phyloP scores from a whole-genome alignment of 2,888 invertebrate species.

The Sesamia inferens region DNA sequence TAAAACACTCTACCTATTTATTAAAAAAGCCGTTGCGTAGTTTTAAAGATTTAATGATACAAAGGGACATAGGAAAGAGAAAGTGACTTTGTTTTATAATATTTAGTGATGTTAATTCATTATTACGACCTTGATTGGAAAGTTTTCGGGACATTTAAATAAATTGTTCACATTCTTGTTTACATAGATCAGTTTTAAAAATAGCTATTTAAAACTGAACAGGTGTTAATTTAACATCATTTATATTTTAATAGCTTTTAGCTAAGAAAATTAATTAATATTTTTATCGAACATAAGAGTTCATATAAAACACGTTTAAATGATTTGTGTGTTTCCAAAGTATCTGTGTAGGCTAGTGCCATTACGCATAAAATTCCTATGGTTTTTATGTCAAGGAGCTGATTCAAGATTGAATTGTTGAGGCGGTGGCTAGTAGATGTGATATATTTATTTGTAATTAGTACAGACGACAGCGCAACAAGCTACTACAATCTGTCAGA shows the following conservation, averaged over 20 bases:
- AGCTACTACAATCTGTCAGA: too few species aligned
- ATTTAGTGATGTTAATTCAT: background rate
- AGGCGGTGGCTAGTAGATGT: constrained; percentile 18
- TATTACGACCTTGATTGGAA: constrained; percentile 6
- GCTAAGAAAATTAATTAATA: constrained; percentile 5
- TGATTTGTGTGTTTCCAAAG: constrained; percentile 53
- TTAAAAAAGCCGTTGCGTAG: too few species aligned
- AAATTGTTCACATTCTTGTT: constrained; percentile 7
- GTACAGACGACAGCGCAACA: too few species aligned
- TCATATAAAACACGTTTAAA: constrained; percentile 29
- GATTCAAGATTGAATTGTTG: constrained; percentile 38
- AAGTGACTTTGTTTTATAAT: too few species aligned
- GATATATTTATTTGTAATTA: constrained; percentile 18
- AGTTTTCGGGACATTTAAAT: background rate
- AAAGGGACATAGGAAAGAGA: too few species aligned
- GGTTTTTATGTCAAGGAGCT: constrained; percentile 58
- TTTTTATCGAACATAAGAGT: constrained; percentile 31
- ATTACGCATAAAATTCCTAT: constrained; percentile 39
- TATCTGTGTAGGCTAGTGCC: constrained; percentile 51
- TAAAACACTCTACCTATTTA: too few species aligned
- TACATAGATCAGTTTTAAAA: background rate
- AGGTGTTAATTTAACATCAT: constrained; percentile 2
- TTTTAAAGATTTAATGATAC: too few species aligned
- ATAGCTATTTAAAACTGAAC: too few species aligned
- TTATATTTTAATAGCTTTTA: constrained; percentile 15